A percentile compares a stretch with the other conserved stretches of the same genome.
These are phyloP conservation scores for Leptopterna dolabrata DNA, from an alignment of 2,888 invertebrate species.

Conservation along the genomic window DNA sequence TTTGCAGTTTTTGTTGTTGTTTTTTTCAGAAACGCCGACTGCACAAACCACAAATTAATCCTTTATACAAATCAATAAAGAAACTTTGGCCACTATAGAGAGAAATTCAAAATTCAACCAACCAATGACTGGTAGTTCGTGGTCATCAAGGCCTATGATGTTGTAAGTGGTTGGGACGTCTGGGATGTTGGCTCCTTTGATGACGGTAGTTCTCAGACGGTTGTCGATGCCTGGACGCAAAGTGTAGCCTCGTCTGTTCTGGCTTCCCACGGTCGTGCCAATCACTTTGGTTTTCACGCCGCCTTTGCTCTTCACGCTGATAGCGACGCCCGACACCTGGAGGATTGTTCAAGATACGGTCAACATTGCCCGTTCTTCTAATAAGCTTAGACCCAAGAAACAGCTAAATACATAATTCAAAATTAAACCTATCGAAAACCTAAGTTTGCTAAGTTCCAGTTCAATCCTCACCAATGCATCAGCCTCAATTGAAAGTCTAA, in stretches of 20 bases:
- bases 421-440: too few species aligned
- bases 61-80: too few species aligned
- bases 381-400: too few species aligned
- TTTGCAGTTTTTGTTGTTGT: too few species aligned
- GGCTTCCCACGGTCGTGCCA: conserved; percentile 72
- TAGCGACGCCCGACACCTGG: conserved; percentile 72
- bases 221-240: conserved; percentile 76
- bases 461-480: too few species aligned
- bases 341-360: background rate
- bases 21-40: too few species aligned
- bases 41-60: too few species aligned
- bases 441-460: too few species aligned
- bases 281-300: conserved; percentile 71
- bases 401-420: too few species aligned
- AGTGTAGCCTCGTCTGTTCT: conserved; percentile 71
- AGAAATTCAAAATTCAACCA: conserved; percentile 64
- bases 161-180: conserved; percentile 77
- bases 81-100: too few species aligned
- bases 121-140: conserved; percentile 80
- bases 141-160: conserved; percentile 74
- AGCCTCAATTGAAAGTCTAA: too few species aligned
- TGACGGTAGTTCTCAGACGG: conserved; percentile 73
- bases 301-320: conserved; percentile 70
- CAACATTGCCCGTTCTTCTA: background rate
- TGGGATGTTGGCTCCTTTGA: conserved; percentile 73